phyloP scores from a whole-genome alignment of 2,888 invertebrate species.

The Hyppa rectilinea region DNA sequence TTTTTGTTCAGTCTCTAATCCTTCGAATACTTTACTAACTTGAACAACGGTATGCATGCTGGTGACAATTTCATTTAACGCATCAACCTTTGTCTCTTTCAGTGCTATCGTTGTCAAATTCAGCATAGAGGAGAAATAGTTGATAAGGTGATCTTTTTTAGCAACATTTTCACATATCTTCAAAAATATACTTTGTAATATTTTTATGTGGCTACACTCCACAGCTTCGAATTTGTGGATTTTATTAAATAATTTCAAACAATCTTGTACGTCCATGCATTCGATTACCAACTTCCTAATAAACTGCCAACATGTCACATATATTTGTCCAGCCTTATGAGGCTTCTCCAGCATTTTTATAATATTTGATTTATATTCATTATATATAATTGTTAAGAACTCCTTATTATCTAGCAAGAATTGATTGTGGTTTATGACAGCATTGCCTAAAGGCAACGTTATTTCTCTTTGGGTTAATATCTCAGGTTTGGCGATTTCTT shows the following conservation, averaged over 20 bases:
- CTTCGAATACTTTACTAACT: conserved; percentile 77
- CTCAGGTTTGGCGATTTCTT: conserved; percentile 83
- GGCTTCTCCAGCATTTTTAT: conserved; percentile 92
- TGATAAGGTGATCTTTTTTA: conserved; percentile 84
- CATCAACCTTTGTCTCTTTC: conserved; percentile 81
- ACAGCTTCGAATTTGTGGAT: conserved; percentile 91
- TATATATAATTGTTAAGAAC: conserved; percentile 88
- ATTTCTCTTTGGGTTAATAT: conserved; percentile 91
- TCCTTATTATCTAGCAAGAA: conserved; percentile 84
- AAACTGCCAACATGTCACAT: conserved; percentile 91
- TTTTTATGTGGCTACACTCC: conserved; percentile 90
- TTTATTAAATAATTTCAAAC: conserved; percentile 90
- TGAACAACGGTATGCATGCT: conserved; percentile 79
- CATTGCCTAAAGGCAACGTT: conserved; percentile 91
- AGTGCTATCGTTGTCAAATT: conserved; percentile 87
- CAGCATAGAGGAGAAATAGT: conserved; percentile 90
- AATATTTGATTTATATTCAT: conserved; percentile 92
- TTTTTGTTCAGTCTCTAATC: conserved; percentile 69
- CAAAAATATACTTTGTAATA: conserved; percentile 89
- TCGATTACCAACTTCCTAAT: conserved; percentile 91
- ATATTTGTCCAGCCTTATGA: conserved; percentile 92
- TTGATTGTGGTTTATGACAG: conserved; percentile 82
- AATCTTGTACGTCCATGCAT: conserved; percentile 91
- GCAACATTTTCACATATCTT: conserved; percentile 84
- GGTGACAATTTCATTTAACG: conserved; percentile 73